These are phyloP conservation scores for Sapayoa aenigma DNA, from an alignment of 2,113 vertebrate genomes.

Conservation along the genomic window DNA sequence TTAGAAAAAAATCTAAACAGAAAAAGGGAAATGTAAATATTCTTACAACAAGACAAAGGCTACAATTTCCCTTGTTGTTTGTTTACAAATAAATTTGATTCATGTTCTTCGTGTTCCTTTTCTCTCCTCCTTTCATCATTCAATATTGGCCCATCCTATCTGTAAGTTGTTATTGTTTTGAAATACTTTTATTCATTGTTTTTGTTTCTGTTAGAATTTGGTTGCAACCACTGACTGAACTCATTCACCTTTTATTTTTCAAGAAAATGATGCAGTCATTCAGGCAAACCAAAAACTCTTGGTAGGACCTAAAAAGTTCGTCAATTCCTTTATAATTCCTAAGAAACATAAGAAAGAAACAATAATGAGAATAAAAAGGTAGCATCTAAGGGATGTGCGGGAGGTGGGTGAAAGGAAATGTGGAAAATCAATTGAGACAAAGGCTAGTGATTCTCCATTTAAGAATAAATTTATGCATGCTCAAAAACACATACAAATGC, in stretches of 20 bases:
- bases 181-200: neutral
- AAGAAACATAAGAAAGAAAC: neutral
- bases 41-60: neutral
- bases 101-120: neutral
- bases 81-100: neutral
- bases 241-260: neutral
- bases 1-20: neutral
- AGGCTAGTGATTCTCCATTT: neutral
- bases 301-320: neutral
- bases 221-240: neutral
- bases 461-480: neutral
- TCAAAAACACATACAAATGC: neutral
- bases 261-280: neutral
- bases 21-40: neutral
- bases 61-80: neutral
- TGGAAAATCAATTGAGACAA: neutral
- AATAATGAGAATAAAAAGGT: neutral
- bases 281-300: neutral
- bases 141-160: neutral
- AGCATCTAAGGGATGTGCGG: neutral
- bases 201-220: neutral
- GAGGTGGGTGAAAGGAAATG: neutral
- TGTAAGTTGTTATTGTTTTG: neutral
- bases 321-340: neutral
- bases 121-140: neutral